Evolutionary conservation across 2,113 vertebrate species (phyloP).

Genomic region (Hiodon alosoides): DNA sequence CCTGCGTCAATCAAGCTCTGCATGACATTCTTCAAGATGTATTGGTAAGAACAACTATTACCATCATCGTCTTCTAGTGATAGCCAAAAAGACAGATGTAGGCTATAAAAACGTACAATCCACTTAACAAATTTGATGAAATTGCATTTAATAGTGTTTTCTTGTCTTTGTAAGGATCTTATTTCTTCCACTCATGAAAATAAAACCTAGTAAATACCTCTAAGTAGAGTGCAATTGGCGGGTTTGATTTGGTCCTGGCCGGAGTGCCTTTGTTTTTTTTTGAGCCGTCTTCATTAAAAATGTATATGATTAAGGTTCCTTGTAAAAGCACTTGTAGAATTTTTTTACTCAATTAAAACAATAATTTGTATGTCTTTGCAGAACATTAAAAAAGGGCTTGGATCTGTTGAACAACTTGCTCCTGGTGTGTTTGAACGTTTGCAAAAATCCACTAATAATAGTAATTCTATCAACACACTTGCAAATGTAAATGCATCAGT

Average conservation of each 20-base stretch:
- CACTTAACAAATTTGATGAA: neutral
- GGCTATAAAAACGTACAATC: neutral
- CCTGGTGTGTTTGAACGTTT: constrained; percentile 15
- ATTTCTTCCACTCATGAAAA: too few relatives aligned
- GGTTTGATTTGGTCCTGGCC: neutral
- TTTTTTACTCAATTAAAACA: neutral
- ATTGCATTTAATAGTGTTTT: too few relatives aligned
- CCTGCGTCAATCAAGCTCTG: constrained; percentile 39
- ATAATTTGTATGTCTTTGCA: constrained; percentile 30
- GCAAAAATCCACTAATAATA: constrained; percentile 1
- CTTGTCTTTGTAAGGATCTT: too few relatives aligned
- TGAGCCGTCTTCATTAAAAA: neutral
- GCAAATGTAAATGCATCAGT: constrained; percentile 46
- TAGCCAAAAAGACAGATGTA: neutral
- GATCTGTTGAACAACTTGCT: constrained; percentile 11
- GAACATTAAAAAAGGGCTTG: constrained; percentile 49
- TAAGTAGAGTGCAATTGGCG: neutral
- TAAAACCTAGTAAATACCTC: neutral
- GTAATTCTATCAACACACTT: neutral
- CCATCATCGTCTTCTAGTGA: neutral
- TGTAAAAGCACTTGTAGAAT: neutral
- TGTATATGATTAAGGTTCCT: neutral
- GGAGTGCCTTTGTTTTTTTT: neutral
- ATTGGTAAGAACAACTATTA: constrained; percentile 29
- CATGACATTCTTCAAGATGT: neutral